Percentiles rank a stretch among this genome's conserved stretches.
These are phyloP conservation scores for Tribolium castaneum DNA, from an alignment of 1,140 invertebrate species.

Conservation along the genomic window DNA sequence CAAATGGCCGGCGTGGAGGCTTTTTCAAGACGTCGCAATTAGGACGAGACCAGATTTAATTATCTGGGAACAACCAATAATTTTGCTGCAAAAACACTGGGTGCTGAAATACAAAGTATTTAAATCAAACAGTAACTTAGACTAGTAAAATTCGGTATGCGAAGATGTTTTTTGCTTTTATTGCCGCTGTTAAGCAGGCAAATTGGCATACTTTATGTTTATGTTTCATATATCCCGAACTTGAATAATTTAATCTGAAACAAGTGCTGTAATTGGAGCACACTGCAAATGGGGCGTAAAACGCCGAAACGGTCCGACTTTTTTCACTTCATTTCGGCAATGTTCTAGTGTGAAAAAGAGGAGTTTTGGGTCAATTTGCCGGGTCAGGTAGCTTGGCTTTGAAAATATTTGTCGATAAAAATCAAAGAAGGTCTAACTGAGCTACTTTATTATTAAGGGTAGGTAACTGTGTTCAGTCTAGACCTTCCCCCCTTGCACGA, in stretches of 20 bases:
- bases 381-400: not conserved
- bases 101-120: not conserved
- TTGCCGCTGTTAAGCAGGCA: not conserved
- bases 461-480: constrained; percentile 13
- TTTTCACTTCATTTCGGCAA: not conserved
- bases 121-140: not conserved
- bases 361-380: constrained; percentile 14
- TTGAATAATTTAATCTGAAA: not conserved
- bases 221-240: not conserved
- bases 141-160: not conserved
- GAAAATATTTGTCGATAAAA: constrained; percentile 24
- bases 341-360: not conserved
- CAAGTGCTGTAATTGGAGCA: not conserved
- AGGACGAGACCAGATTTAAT: too few relatives aligned
- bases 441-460: constrained; percentile 33
- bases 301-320: not conserved
- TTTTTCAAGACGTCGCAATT: not conserved
- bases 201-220: not conserved
- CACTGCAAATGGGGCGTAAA: not conserved
- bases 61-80: too few relatives aligned
- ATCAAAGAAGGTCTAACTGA: not conserved
- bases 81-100: too few relatives aligned
- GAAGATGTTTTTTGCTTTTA: not conserved
- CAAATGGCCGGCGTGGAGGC: not conserved
- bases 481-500: constrained; percentile 8